phyloP scores from a whole-genome alignment of 2,113 vertebrate species.

The Gopherus flavomarginatus region DNA sequence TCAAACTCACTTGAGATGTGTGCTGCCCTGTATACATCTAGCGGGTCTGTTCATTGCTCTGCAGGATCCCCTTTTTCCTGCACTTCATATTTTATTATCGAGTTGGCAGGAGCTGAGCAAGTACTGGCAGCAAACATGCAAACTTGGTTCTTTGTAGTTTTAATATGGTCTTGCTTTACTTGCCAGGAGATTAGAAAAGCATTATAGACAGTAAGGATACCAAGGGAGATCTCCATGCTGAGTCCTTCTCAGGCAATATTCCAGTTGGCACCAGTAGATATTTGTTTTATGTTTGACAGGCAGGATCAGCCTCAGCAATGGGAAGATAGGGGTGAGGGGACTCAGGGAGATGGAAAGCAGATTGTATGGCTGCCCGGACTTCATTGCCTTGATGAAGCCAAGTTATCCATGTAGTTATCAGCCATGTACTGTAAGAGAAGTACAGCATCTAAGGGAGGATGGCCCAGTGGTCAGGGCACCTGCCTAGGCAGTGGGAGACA shows the following conservation, averaged over 20 bases:
- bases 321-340: background rate
- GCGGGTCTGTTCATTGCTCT: background rate
- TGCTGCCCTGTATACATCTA: background rate
- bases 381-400: background rate
- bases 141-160: background rate
- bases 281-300: background rate
- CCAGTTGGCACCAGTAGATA: slow-evolving; percentile 1
- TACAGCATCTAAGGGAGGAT: background rate
- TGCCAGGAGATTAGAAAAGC: slow-evolving; percentile 46
- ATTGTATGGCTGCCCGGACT: background rate
- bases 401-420: background rate
- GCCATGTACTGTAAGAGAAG: background rate
- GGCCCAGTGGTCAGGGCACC: background rate
- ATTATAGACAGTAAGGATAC: slow-evolving; percentile 35
- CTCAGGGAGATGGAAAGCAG: background rate
- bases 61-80: background rate
- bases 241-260: background rate
- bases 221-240: background rate
- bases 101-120: background rate
- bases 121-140: background rate
- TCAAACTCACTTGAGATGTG: background rate
- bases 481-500: too few species aligned
- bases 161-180: background rate
- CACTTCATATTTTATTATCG: background rate
- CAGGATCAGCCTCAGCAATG: background rate